Conservation (phyloP, 37 sponge, comb jelly and placozoan genomes). For the Crambe crambe region DNA sequence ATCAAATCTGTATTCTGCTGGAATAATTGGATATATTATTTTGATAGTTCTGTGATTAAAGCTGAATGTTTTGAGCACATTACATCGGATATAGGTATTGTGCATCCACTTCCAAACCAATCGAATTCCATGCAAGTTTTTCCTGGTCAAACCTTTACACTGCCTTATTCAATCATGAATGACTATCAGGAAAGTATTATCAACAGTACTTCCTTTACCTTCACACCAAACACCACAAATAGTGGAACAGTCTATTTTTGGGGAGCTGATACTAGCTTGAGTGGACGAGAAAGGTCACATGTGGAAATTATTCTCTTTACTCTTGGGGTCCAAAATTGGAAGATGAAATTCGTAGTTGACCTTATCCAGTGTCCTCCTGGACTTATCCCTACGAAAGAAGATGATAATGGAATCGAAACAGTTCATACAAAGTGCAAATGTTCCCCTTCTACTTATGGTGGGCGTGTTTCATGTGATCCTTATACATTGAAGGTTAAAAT, state of each 20-base stretch:
- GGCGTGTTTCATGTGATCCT: neutral
- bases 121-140: neutral
- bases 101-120: neutral
- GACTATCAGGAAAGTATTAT: neutral
- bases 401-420: no score
- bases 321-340: neutral
- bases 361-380: neutral
- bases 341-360: neutral
- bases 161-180: neutral
- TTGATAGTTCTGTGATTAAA: neutral
- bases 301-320: neutral
- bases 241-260: neutral
- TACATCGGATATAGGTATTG: neutral
- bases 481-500: neutral
- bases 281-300: neutral
- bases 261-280: no score
- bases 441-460: neutral
- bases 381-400: neutral
- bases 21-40: neutral
- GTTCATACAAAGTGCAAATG: neutral
- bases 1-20: constrained; percentile 50
- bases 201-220: neutral
- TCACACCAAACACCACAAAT: neutral
- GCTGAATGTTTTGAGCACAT: neutral
- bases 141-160: neutral